Percentiles rank a stretch among this genome's conserved stretches.
phyloP scores from a whole-genome alignment of 2,113 vertebrate species.

The Eclectus roratus region DNA sequence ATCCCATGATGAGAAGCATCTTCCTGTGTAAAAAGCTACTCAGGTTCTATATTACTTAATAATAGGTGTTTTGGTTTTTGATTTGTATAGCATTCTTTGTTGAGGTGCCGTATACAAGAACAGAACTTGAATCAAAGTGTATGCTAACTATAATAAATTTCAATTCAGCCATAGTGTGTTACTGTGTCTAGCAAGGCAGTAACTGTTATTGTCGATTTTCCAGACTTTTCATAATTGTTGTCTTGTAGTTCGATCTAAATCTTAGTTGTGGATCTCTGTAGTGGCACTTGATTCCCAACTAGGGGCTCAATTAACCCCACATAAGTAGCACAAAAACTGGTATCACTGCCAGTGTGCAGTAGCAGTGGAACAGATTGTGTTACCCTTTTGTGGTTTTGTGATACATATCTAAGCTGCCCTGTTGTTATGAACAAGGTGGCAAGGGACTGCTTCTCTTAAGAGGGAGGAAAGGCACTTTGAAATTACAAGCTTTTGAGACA shows the following conservation, averaged over 20 bases:
- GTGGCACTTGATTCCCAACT: not conserved
- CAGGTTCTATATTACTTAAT: not conserved
- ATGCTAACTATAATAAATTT: not conserved
- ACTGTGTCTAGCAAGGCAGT: not conserved
- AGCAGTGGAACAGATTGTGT: not conserved
- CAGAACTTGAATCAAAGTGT: not conserved
- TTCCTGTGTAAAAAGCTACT: not conserved
- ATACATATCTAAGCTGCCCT: not conserved
- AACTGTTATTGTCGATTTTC: not conserved
- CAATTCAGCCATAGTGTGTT: not conserved
- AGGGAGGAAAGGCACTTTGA: not conserved
- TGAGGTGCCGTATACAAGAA: not conserved
- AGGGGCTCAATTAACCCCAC: not conserved
- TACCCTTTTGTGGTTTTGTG: not conserved
- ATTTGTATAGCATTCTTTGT: not conserved
- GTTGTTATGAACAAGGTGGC: not conserved
- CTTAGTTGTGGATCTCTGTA: fast-evolving
- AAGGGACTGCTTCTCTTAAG: not conserved
- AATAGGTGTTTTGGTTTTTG: not conserved
- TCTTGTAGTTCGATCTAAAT: not conserved
- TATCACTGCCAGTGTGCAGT: not conserved
- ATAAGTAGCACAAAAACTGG: no score
- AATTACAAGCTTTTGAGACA: not conserved
- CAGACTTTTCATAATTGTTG: not conserved
- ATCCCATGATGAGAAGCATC: not conserved